Percentiles rank a stretch among this genome's conserved stretches.
Conservation (phyloP, 2,888 invertebrate species). For the Asteroscopus sphinx region DNA sequence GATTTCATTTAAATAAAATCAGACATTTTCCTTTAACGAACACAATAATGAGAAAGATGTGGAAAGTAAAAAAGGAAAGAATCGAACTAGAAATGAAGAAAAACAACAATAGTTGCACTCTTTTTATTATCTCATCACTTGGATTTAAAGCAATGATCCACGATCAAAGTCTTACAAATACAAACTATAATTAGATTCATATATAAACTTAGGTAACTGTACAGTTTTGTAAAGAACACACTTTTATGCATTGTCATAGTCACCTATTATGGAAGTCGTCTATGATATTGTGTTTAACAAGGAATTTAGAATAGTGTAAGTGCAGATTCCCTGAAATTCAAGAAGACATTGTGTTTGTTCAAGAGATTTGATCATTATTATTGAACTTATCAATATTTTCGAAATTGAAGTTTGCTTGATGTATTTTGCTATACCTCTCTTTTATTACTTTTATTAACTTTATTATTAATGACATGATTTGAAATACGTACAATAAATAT, state of each 20-base stretch:
- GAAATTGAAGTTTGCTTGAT: no score
- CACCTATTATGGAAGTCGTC: neutral
- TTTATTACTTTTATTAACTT: no score
- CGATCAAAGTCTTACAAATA: conserved; percentile 72
- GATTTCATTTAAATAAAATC: no score
- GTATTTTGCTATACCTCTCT: no score
- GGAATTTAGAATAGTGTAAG: neutral
- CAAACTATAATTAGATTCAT: conserved; percentile 53
- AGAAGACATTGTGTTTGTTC: no score
- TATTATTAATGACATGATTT: no score
- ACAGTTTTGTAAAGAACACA: conserved; percentile 37
- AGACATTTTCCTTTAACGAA: neutral
- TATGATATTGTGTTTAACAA: neutral
- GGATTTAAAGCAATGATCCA: conserved; percentile 71
- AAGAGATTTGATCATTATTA: no score
- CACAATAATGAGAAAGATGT: neutral
- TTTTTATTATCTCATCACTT: conserved; percentile 71
- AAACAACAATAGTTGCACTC: conserved; percentile 61
- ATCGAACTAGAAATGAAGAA: conserved; percentile 11
- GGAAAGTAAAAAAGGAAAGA: neutral
- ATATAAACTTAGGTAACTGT: conserved; percentile 57
- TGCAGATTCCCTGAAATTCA: no score
- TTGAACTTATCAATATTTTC: no score
- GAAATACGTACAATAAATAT: no score
- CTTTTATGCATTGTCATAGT: conserved; percentile 42